Base-by-base conservation (phyloP, 1,140 invertebrate species). In the Drosophila pallidifrons region DNA sequence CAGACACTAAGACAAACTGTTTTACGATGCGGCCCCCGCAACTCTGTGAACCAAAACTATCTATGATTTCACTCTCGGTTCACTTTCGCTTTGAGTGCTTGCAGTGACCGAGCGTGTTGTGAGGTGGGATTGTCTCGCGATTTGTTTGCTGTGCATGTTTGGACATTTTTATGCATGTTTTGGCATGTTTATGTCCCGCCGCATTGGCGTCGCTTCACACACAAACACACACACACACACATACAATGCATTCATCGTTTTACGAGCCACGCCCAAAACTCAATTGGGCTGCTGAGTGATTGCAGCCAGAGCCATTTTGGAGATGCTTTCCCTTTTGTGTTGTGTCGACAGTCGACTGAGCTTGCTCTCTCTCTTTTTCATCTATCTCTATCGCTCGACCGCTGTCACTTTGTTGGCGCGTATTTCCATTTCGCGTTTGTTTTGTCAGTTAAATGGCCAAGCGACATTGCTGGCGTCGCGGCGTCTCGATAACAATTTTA, bases 401-500 rank as follows among this genome's bases (percentile, higher is more conserved):
- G 64, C 16, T 49, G 30, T 7, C 5, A 51, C 20, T 58, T 41
- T 58, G 25, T 71, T 43, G 32, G 55, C 51, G 52, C 64, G 64
- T 59, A 65, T 75, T 64, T 65, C 35, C 58, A 58, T 71, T 59
- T 64, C 59, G 58, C 67, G 49, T 64, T 76, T 76, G 60, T 54
- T 55, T 72, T 65, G 60, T 58, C 59, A 63, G 49, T 75, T 70
- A 70, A 75, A 75, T 69, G 66, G 66, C 49, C 64, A 57, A 25
- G 25, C 52, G 41, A 4, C 71, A 47, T 35, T 57, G 51, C 35
- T 55, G 76, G 77, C 83, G 83, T 80, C 83, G 43, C 69, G 8
- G 77, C 83, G 85, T 87, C 83, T 88, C 85, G 83, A 87, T 87
- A 87, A 87, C 83, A 83, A 88, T 87, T 87, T 87, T 88, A 87